phyloP scores from a whole-genome alignment of 2,888 invertebrate species.

The Uropetala carovei region DNA sequence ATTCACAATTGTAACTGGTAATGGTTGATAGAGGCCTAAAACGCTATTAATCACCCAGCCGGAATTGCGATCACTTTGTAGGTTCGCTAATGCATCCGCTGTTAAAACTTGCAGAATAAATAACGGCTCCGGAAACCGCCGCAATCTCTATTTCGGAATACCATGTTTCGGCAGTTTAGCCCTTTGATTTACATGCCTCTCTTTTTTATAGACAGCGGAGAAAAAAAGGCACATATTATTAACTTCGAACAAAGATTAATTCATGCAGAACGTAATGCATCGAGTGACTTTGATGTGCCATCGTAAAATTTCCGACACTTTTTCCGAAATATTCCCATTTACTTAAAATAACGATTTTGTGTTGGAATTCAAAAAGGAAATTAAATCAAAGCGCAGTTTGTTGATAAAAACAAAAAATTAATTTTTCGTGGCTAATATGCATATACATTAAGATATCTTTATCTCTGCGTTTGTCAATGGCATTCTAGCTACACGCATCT shows the following conservation, averaged over 20 bases:
- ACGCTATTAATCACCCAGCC: conserved; percentile 47
- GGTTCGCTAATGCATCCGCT: background rate
- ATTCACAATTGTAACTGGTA: conserved; percentile 43
- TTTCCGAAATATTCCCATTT: too few species aligned
- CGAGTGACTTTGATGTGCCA: too few species aligned
- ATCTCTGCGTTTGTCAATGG: too few species aligned
- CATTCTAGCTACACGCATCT: too few species aligned
- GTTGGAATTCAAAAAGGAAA: too few species aligned
- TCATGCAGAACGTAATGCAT: background rate
- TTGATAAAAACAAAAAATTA: too few species aligned
- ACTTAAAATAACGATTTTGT: too few species aligned
- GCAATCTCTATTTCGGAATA: background rate
- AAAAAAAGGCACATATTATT: background rate
- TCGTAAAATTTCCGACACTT: too few species aligned
- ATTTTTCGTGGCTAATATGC: too few species aligned
- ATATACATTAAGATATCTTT: too few species aligned
- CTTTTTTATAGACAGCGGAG: background rate
- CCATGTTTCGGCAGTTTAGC: conserved; percentile 4
- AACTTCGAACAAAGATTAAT: background rate
- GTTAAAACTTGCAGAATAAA: conserved; percentile 45
- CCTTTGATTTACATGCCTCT: conserved; percentile 36
- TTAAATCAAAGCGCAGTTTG: too few species aligned
- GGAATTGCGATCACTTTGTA: conserved; percentile 52
- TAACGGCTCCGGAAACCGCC: conserved; percentile 28
- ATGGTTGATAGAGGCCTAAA: conserved; percentile 60